These are phyloP conservation scores for Sialis lutaria DNA, from an alignment of 2,888 invertebrate genomes.

Conservation along the genomic window DNA sequence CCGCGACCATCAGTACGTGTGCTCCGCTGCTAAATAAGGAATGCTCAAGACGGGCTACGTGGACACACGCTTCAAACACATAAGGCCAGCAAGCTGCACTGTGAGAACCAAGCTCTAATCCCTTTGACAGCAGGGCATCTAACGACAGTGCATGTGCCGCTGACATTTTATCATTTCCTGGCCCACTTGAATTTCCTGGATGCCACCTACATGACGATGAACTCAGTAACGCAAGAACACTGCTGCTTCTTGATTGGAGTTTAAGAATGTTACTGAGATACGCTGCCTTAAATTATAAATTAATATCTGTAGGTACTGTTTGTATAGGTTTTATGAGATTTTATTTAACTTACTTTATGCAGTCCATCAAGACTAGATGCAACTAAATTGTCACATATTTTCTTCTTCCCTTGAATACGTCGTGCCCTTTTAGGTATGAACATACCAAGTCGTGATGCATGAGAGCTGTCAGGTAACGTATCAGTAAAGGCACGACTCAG, in stretches of 20 bases:
- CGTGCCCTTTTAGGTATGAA: constrained; percentile 35
- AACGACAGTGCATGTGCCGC: constrained; percentile 83
- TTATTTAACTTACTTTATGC: constrained; percentile 43
- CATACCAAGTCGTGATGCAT: constrained; percentile 31
- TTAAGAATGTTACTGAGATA: constrained; percentile 76
- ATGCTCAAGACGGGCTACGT: constrained; percentile 83
- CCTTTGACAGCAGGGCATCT: constrained; percentile 66
- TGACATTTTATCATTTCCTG: constrained; percentile 43
- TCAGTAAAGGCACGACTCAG: constrained; percentile 59
- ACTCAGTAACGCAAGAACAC: constrained; percentile 71
- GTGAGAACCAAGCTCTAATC: constrained; percentile 81
- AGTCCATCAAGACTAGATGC: constrained; percentile 77
- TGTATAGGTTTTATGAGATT: not conserved
- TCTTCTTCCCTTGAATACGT: constrained; percentile 33
- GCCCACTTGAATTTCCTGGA: constrained; percentile 26
- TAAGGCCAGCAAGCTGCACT: constrained; percentile 92
- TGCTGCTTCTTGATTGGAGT: constrained; percentile 78
- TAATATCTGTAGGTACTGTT: not conserved
- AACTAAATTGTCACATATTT: constrained; percentile 59
- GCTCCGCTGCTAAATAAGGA: constrained; percentile 67
- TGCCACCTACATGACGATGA: constrained; percentile 76
- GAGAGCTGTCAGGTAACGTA: constrained; percentile 17
- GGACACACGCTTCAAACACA: constrained; percentile 84
- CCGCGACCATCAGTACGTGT: constrained; percentile 42
- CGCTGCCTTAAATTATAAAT: constrained; percentile 42